phyloP scores from a whole-genome alignment of 2,797 vertebrate genomes.

The Phoeniculus purpureus region DNA sequence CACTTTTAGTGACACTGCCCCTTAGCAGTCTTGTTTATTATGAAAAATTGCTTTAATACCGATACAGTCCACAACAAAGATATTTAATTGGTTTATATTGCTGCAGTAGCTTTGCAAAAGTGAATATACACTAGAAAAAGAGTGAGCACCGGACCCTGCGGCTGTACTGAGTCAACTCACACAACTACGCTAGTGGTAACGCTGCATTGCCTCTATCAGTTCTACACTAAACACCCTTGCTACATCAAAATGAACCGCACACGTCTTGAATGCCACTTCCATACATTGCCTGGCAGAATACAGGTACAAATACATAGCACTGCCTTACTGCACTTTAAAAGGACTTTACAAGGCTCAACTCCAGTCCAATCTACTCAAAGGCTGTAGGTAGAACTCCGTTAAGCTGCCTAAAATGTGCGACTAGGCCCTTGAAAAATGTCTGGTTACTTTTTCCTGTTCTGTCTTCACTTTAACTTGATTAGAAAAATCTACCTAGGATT shows the following conservation, averaged over 20 bases:
- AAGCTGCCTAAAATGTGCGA: neutral
- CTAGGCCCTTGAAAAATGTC: neutral
- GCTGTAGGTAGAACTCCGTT: neutral
- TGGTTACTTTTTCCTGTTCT: neutral
- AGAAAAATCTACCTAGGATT: neutral
- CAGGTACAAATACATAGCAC: neutral
- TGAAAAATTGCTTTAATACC: neutral
- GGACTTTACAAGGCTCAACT: neutral
- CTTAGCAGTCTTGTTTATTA: neutral
- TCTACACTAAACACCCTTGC: neutral
- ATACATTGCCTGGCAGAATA: neutral
- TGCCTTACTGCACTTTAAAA: neutral
- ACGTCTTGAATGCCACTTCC: neutral
- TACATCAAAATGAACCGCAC: neutral
- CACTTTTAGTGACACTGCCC: neutral
- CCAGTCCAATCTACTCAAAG: neutral
- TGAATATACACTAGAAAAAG: neutral
- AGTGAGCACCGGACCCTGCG: neutral
- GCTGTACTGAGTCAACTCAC: neutral
- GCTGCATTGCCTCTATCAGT: fast-evolving
- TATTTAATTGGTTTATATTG: neutral
- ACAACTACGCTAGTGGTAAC: neutral
- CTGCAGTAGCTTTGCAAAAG: neutral
- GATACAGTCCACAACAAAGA: neutral
- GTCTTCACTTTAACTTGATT: neutral